Evolutionary conservation across 1,140 invertebrate genomes (phyloP), one percentile per base, ranked within the genome.

Genomic region (Rhagoletis pomonella): DNA sequence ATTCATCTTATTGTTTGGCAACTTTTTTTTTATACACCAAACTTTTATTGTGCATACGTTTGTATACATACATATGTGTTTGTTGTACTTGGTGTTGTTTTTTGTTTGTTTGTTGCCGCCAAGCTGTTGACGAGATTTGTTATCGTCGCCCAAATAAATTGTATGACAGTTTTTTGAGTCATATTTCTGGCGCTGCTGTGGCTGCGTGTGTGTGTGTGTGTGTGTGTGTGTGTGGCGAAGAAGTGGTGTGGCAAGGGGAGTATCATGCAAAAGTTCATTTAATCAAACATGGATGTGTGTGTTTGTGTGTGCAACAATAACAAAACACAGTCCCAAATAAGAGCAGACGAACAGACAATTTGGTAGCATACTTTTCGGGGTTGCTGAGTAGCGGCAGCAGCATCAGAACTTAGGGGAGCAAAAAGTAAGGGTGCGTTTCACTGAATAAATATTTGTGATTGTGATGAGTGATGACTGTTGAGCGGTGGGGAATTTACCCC

Each of bases 71-170:
- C 1, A 29, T 29, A 29, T 29, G 19, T 67, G 5, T 9, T 67
- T 67, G 5, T 39, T 3, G 9, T 67, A 39, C 10, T 42, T 39
- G 0, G 39, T 44, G 6, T 69, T 73, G 14, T 73, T 4, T 47
- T 55, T 73, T 29, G 39, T 81, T 81, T 29, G 44, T 14, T 55
- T 81, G 47, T 29, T 10, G 47, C 73, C 47, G 73, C 73, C 73
- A 81, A 81, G 73, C 73, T 81, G 73, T 81, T 81, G 73, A 55
- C 73, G 73, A 81, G 73, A 81, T 81, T 81, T 81, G 73, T 58
- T 81, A 81, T 81, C 73, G 73, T 81, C 73, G 73, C 73, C 73
- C 69, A 55, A 55, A 81, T 81, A 81, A 81, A 81, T 81, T 81
- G 47, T 81, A 10, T 58, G 73, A n/a, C 47, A 47, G 17, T 81